Evolutionary conservation across 2,113 vertebrate species (phyloP).

Genomic region (Hippolais icterina): DNA sequence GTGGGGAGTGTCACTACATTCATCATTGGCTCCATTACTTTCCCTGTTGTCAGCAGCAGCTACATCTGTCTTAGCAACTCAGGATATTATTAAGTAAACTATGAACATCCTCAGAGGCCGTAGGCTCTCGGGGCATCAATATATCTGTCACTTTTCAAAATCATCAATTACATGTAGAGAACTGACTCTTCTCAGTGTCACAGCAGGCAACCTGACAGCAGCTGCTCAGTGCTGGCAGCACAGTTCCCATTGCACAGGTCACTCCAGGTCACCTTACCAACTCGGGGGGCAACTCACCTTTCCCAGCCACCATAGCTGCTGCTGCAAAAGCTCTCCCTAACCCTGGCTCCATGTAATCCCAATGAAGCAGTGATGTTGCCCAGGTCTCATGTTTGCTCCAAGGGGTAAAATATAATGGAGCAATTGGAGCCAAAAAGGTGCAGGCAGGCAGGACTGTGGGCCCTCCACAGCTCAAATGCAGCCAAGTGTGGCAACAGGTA

Average conservation of each 20-base stretch:
- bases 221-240: not conserved
- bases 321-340: not conserved
- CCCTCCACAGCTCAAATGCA: not conserved
- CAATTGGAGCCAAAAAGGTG: no score
- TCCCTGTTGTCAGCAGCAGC: not conserved
- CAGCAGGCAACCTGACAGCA: not conserved
- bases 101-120: not conserved
- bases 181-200: not conserved
- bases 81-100: conserved; percentile 52
- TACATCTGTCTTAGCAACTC: conserved; percentile 28
- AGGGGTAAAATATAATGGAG: not conserved
- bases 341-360: not conserved
- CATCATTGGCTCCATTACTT: conserved; percentile 5
- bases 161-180: not conserved
- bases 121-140: conserved; percentile 19
- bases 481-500: not conserved
- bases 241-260: not conserved
- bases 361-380: not conserved
- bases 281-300: not conserved
- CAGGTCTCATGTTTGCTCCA: not conserved
- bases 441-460: not conserved
- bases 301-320: not conserved
- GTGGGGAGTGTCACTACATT: not conserved
- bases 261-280: not conserved
- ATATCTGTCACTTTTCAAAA: conserved; percentile 50